Conservation (phyloP, 2,888 invertebrate species). For the Ichneumoninae sp. region DNA sequence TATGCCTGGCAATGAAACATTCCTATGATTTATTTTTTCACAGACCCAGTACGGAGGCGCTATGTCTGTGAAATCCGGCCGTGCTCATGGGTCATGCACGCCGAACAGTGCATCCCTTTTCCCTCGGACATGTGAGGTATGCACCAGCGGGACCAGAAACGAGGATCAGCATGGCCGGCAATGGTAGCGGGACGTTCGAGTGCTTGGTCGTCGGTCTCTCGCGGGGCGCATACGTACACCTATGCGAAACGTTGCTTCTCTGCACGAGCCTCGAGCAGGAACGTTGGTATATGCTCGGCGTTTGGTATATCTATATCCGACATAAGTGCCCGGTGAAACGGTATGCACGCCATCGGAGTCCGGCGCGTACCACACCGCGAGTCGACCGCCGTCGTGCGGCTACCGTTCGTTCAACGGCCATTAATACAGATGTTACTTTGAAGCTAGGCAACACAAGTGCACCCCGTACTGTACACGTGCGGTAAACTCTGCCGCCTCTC, state of each 20-base stretch:
- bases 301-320: slow-evolving; percentile 56
- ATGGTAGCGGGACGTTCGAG: slow-evolving; percentile 1
- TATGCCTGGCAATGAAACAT: no score
- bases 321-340: slow-evolving; percentile 54
- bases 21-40: no score
- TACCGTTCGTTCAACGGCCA: slow-evolving; percentile 61
- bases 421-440: slow-evolving; percentile 69
- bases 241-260: slow-evolving; percentile 10
- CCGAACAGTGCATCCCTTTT: slow-evolving; percentile 2
- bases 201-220: slow-evolving; percentile 18
- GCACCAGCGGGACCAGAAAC: slow-evolving; percentile 8
- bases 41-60: no score
- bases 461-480: slow-evolving; percentile 18
- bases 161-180: background rate
- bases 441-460: slow-evolving; percentile 50
- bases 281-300: background rate
- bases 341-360: slow-evolving; percentile 57
- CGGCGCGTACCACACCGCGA: slow-evolving; percentile 39
- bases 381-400: slow-evolving; percentile 51
- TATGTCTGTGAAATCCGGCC: background rate
- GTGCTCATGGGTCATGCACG: background rate
- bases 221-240: slow-evolving; percentile 8
- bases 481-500: background rate
- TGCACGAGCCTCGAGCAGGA: slow-evolving; percentile 22
- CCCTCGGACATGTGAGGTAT: slow-evolving; percentile 3